Conservation (phyloP, 2,888 invertebrate genomes). For the Dendrolimus houi region DNA sequence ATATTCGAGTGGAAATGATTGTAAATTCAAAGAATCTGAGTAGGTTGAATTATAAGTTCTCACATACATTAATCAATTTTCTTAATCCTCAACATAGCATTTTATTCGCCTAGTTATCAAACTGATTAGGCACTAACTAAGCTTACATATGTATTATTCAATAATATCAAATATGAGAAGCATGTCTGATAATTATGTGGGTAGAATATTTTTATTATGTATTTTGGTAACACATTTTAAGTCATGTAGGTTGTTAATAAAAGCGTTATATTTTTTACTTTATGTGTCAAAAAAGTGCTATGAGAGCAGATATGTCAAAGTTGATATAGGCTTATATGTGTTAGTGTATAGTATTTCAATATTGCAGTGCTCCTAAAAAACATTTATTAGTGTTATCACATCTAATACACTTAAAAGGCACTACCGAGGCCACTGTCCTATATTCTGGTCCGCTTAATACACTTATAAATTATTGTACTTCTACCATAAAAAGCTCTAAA, state of each 20-base stretch:
- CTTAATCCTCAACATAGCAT: too few relatives aligned
- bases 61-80: too few relatives aligned
- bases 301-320: constrained; percentile 6
- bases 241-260: too few relatives aligned
- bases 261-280: too few relatives aligned
- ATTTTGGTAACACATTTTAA: constrained; percentile 1
- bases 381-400: constrained; percentile 21
- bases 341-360: constrained; percentile 30
- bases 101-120: too few relatives aligned
- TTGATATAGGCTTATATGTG: constrained; percentile 10
- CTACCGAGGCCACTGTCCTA: constrained; percentile 70
- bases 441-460: constrained; percentile 57
- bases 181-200: background rate
- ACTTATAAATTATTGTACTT: constrained; percentile 8
- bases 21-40: constrained; percentile 5
- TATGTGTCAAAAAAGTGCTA: too few relatives aligned
- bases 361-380: constrained; percentile 44
- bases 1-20: too few relatives aligned
- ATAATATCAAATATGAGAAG: constrained; percentile 5
- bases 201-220: constrained; percentile 1
- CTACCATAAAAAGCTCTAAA: background rate
- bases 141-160: constrained; percentile 12
- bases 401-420: constrained; percentile 58
- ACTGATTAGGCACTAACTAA: constrained; percentile 21
- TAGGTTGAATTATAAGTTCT: too few relatives aligned